Percentiles rank a stretch among this genome's conserved stretches.
These are phyloP conservation scores for Datnioides undecimradiatus DNA, from an alignment of 2,113 vertebrate genomes.

Conservation along the genomic window DNA sequence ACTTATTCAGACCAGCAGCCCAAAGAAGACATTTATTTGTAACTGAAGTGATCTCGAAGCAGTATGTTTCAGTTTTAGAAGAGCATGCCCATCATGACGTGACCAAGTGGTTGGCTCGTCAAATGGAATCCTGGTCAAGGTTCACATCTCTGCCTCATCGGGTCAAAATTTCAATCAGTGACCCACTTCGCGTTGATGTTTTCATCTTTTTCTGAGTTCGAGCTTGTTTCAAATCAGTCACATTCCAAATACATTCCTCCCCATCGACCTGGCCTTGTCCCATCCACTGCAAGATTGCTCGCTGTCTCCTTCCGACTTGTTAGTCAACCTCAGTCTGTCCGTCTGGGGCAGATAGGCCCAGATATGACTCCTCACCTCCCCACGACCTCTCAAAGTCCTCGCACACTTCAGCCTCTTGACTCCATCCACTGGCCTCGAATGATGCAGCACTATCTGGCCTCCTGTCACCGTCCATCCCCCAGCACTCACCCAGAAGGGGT, in stretches of 20 bases:
- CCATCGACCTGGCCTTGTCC: too few species aligned
- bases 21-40: neutral
- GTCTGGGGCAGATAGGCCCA: slow-evolving; percentile 25
- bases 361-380: neutral
- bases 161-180: neutral
- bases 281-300: neutral
- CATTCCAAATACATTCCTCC: neutral
- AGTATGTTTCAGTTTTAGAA: neutral
- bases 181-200: neutral
- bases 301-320: neutral
- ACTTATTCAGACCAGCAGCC: neutral
- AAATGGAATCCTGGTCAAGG: too few species aligned
- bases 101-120: neutral
- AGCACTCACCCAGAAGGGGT: slow-evolving; percentile 64
- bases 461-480: slow-evolving; percentile 64
- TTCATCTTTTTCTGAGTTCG: too few species aligned
- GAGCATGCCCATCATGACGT: too few species aligned
- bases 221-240: neutral
- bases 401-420: slow-evolving; percentile 52
- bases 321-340: slow-evolving; percentile 6
- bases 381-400: slow-evolving; percentile 26
- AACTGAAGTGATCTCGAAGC: neutral
- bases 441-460: slow-evolving; percentile 68
- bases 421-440: slow-evolving; percentile 40
- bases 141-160: neutral